Conservation (phyloP, 64 coral and sea anemone species). For the Catalaphyllia jardinei region DNA sequence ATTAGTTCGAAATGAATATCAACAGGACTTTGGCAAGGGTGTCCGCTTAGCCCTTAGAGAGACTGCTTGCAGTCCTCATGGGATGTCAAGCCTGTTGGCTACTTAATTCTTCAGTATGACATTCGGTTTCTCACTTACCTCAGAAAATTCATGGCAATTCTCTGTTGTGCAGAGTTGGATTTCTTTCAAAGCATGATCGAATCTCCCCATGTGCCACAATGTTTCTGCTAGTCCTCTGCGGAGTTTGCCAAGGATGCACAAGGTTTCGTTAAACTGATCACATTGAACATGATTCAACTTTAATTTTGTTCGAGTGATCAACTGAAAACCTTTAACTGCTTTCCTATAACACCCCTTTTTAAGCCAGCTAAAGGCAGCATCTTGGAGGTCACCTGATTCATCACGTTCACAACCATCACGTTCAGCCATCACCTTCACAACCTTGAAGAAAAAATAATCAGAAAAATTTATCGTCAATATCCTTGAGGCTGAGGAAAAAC, state of each 20-base stretch:
- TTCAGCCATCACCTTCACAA: neutral
- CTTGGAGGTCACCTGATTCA: neutral
- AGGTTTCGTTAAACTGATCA: neutral
- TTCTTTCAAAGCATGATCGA: neutral
- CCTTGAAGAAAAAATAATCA: too few species aligned
- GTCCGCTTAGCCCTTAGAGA: too few species aligned
- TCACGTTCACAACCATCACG: neutral
- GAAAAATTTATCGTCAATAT: too few species aligned
- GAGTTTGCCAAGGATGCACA: neutral
- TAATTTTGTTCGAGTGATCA: neutral
- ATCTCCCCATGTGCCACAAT: neutral
- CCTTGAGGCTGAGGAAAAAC: too few species aligned
- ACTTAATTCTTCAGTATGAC: too few species aligned
- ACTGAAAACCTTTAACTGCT: neutral
- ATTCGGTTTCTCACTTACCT: neutral
- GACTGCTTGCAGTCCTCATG: too few species aligned
- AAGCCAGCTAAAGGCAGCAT: neutral
- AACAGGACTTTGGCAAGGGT: too few species aligned
- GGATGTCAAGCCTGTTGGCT: too few species aligned
- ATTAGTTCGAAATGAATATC: too few species aligned
- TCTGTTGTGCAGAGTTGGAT: neutral
- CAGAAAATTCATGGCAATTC: slow-evolving; percentile 3
- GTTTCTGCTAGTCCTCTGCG: neutral
- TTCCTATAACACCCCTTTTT: neutral
- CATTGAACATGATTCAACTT: neutral